Percentiles rank a stretch among this genome's conserved stretches.
Evolutionary conservation across 2,888 invertebrate genomes (phyloP).

Genomic region (Phaedon cochleariae): DNA sequence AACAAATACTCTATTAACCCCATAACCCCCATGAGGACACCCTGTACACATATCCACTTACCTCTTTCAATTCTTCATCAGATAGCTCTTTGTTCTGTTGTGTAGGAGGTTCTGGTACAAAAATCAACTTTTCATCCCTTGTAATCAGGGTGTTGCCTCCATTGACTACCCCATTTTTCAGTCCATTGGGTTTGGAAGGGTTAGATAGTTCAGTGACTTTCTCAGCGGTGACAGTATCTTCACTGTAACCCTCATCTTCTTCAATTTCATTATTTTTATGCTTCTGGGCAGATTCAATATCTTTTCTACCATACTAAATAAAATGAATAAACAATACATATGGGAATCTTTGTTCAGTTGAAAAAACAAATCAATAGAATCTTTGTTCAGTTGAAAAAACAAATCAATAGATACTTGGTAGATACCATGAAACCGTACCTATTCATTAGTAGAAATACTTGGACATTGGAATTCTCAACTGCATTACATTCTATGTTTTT

Average conservation of each 20-base stretch:
- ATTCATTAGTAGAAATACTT: too few species aligned
- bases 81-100: slow-evolving; percentile 49
- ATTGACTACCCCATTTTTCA: slow-evolving; percentile 50
- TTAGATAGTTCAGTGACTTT: slow-evolving; percentile 32
- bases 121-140: slow-evolving; percentile 76
- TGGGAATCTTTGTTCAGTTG: too few species aligned
- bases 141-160: slow-evolving; percentile 76
- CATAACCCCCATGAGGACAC: too few species aligned
- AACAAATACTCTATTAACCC: too few species aligned
- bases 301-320: slow-evolving; percentile 82
- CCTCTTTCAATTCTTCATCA: slow-evolving; percentile 40
- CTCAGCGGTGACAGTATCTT: slow-evolving; percentile 46
- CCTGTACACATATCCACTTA: too few species aligned
- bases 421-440: too few species aligned
- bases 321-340: too few species aligned
- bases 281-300: slow-evolving; percentile 76
- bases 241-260: slow-evolving; percentile 63
- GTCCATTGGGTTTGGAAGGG: slow-evolving; percentile 35
- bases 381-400: too few species aligned
- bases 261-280: slow-evolving; percentile 66
- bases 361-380: too few species aligned
- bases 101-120: slow-evolving; percentile 77
- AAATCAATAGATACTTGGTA: too few species aligned
- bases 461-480: too few species aligned
- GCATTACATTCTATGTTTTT: too few species aligned